Base-by-base conservation (phyloP, 2,888 invertebrate genomes). In the Scrobipalpa atriplicella region DNA sequence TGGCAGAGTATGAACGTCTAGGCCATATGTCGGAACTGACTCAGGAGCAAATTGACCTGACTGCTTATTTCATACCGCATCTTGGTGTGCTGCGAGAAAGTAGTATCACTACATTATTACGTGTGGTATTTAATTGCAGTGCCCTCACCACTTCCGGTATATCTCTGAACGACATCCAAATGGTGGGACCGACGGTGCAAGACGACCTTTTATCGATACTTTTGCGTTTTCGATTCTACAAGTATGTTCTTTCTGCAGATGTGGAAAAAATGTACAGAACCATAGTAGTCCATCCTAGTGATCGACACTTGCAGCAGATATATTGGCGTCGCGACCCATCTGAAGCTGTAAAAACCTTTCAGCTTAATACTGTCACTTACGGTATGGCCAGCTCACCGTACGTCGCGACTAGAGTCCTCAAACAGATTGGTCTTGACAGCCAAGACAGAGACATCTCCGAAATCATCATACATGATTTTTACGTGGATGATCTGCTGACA, bases 371-470 rank as follows among this genome's bases (percentile, higher is more conserved):
- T 0, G 71, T 72, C 0, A 73, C 70, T 0, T 73, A 73, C 56
- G 73, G 72, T 9, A 73, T 72, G 0, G 73, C 76, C 0, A 73
- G 73, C 52, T 75, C 77, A 0, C 74, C 74, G 0, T 78, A 68
- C 68, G 65, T 76, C 2, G 74, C 74, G 0, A 73, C 72, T 0
- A 41, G 77, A 11, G 76, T 74, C 54, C 69, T 77, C 1, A 65
- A 69, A 2, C 72, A 76, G 29, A 0, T 79, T 58, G 75, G 72
- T 0, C 13, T 70, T 1, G 73, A 76, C 1, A 70, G 71, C 63
- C 6, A 41, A 0, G 70, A 75, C 39, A 13, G 43, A 0, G 60
- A 47, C n/a, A 62, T 76, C 9, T 18, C 68, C 7, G 69, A 72
- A 18, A 61, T 70, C 0, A 76, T 75, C 29, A 38, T 63, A 0